Conservation (phyloP, 2,888 invertebrate genomes). For the Zelleria hepariella region DNA sequence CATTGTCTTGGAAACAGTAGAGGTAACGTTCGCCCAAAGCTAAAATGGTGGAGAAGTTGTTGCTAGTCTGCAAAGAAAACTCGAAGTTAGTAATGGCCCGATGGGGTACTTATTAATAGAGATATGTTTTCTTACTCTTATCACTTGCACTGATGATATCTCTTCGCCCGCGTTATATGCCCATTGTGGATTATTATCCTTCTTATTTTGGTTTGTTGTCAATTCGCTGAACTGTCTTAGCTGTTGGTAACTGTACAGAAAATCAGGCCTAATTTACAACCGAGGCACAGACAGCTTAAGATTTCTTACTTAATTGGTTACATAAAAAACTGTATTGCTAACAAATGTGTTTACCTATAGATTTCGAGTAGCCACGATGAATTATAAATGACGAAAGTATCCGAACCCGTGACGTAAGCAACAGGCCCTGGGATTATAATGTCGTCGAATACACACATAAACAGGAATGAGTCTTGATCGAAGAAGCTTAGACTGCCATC, state of each 20-base stretch:
- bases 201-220: slow-evolving; percentile 70
- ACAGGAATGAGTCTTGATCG: slow-evolving; percentile 92
- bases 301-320: no score
- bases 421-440: slow-evolving; percentile 88
- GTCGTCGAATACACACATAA: slow-evolving; percentile 84
- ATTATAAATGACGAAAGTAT: slow-evolving; percentile 87
- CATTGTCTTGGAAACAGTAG: slow-evolving; percentile 84
- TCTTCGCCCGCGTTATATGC: slow-evolving; percentile 85
- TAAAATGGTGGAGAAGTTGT: slow-evolving; percentile 76
- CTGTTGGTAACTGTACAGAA: slow-evolving; percentile 77
- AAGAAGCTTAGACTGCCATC: slow-evolving; percentile 92
- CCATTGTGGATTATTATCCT: slow-evolving; percentile 82
- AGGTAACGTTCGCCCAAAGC: slow-evolving; percentile 89
- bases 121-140: slow-evolving; percentile 47
- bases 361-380: slow-evolving; percentile 88
- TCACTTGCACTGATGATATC: slow-evolving; percentile 74
- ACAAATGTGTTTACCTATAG: slow-evolving; percentile 77
- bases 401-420: slow-evolving; percentile 83
- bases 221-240: slow-evolving; percentile 80
- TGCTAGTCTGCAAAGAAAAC: slow-evolving; percentile 66
- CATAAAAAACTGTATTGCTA: background rate
- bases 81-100: background rate
- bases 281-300: no score
- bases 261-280: background rate
- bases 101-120: background rate